Base-by-base conservation (phyloP, 1,140 invertebrate genomes). In the Zaprionus ghesquierei region DNA sequence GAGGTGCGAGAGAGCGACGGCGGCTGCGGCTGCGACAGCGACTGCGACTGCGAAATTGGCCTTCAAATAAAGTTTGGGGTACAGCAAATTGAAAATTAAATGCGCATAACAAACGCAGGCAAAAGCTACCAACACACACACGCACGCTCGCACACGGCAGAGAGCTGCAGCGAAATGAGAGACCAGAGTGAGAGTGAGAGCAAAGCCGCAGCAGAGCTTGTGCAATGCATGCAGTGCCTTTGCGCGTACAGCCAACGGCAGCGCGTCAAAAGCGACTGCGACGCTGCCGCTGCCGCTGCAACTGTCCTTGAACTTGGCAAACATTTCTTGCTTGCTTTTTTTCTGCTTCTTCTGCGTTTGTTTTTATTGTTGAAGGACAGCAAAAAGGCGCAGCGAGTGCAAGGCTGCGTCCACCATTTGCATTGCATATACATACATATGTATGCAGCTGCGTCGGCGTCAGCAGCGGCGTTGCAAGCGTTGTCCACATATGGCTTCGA, bases 261-360 rank as follows among this genome's bases (percentile, higher is more conserved):
- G 77, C 81, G 81, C 81, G 81, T 85, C 81, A 75, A 85, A 78
- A 81, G 62, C 74, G 68, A 27, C 54, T 38, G 41, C 73, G 63
- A 72, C 74, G 51, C 38, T 31, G 71, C 64, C 38, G 66, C 65
- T 68, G 71, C 64, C 44, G 71, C 65, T 68, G 77, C 81, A 85
- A 62, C 75, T 85, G 81, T 85, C 81, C 81, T 85, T 85, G 81
- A 85, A 85, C 81, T 85, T 85, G 77, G 66, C 65, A 81, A 81
- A 85, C 54, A 58, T 59, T 61, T 56, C 27, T 60, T 71, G 38
- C n/a, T 27, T 58, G 41, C 25, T 27, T 50, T 68, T 73, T 25
- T 22, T 59, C 50, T 22, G 38, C 13, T 70, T 62, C 13, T 13
- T n/a, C n/a, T 41, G 35, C 35, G n/a, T 55, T 38, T 49, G 12